Base-by-base conservation (phyloP, 2,888 invertebrate species). In the Spodoptera littoralis region DNA sequence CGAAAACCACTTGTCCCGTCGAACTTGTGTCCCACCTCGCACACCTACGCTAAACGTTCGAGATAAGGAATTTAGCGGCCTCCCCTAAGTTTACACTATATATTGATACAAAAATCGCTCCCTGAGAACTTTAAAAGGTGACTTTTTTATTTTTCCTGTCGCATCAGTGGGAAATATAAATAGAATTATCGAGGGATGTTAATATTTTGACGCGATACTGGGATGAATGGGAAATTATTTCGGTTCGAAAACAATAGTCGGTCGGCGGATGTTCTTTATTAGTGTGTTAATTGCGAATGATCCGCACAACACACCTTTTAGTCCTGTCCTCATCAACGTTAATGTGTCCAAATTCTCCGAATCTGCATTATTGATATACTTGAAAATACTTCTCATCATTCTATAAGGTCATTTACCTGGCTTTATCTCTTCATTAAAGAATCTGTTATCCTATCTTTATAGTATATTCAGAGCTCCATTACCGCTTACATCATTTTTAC, bases 41-140 rank as follows among this genome's bases (percentile, higher is more conserved):
- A 78, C 80, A 80, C 84, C 80, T 79, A 79, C 80, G 88, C 88
- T 90, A 90, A 90, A 89, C 87, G 80, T 86, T 86, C 88, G 83
- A 92, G 93, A 94, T 93, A 93, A 77, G 92, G 93, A 93, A 93
- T 93, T 93, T 93, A 93, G 90, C 92, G 87, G 85, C 87, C 89
- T 76, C 89, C 90, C 87, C 90, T 84, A 84, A 89, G 88, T 91
- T 89, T 91, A 84, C 73, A 84, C 85, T 85, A 84, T 80, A 81
- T 90, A 91, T 90, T 90, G 89, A 86, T 88, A 81, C 79, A 81
- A 72, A 80, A 82, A 86, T 86, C 80, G 87, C 88, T 88, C 88
- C 88, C 87, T 88, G 88, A 87, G 88, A 86, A 88, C 83, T 77
- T 81, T 79, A 78, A 81, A 82, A 84, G 81, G 78, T 74, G 69